A percentile compares a stretch with the other conserved stretches of the same genome.
phyloP scores from a whole-genome alignment of 2,113 vertebrate species.

The Syngnathoides biaculeatus region DNA sequence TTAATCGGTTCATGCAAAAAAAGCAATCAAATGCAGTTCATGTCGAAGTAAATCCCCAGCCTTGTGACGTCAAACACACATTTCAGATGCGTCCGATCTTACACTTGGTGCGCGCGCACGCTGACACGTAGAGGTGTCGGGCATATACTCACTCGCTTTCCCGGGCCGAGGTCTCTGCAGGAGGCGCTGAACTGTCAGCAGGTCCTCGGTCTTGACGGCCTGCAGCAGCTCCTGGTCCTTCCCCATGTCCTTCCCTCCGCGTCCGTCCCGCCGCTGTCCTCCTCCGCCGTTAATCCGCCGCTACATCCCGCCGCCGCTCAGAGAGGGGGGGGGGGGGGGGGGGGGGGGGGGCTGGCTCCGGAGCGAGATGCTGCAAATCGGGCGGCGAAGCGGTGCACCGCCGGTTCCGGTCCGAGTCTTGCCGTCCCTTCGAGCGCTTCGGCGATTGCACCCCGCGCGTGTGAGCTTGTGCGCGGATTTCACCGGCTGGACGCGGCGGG shows the following conservation, averaged over 20 bases:
- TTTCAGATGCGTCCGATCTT: conserved; percentile 11
- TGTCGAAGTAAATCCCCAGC: not conserved
- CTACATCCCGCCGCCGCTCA: conserved; percentile 67
- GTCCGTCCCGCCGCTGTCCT: conserved; percentile 56
- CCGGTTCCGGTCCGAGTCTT: conserved; percentile 21
- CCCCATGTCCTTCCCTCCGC: conserved; percentile 78
- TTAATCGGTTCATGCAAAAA: not conserved
- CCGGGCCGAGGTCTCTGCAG: conserved; percentile 93
- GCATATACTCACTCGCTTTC: conserved; percentile 88
- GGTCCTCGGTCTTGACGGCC: conserved; percentile 94
- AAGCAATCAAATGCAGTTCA: not conserved
- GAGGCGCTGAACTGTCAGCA: conserved; percentile 88
- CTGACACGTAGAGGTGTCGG: not conserved
- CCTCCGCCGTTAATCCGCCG: conserved; percentile 61
- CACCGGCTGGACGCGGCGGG: conserved; percentile 51
- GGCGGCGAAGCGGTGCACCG: not conserved
- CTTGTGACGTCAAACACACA: not conserved
- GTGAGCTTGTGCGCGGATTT: conserved; percentile 37
- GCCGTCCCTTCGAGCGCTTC: not conserved
- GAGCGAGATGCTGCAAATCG: conserved; percentile 18
- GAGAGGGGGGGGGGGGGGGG: too few species aligned
- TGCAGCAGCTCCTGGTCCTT: conserved; percentile 97
- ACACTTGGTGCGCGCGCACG: conserved; percentile 34
- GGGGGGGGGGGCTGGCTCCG: conserved; percentile 63
- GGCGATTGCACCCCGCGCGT: conserved; percentile 36